phyloP scores from a whole-genome alignment of 2,888 invertebrate genomes.

The Sarcophaga variegata region DNA sequence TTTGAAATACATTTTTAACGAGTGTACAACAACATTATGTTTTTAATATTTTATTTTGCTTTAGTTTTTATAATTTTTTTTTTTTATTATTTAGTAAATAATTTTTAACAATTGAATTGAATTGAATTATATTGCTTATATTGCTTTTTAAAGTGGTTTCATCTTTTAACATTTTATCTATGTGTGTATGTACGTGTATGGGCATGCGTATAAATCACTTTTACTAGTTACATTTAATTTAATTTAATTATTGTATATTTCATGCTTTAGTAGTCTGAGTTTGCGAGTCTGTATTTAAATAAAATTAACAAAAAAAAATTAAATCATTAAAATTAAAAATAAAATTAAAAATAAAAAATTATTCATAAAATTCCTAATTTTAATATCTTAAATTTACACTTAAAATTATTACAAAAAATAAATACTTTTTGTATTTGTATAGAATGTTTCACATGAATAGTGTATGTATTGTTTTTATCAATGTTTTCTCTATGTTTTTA shows the following conservation, averaged over 20 bases:
- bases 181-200: background rate
- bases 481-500: background rate
- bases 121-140: slow-evolving; percentile 49
- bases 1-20: background rate
- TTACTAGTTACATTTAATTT: background rate
- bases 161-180: background rate
- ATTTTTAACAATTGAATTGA: slow-evolving; percentile 16
- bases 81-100: slow-evolving; percentile 31
- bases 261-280: slow-evolving; percentile 17
- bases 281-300: slow-evolving; percentile 62
- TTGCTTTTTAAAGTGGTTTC: slow-evolving; percentile 42
- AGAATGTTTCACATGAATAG: slow-evolving; percentile 51
- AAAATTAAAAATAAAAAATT: slow-evolving; percentile 18
- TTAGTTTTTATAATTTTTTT: slow-evolving; percentile 1
- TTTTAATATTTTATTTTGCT: slow-evolving; percentile 15
- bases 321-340: background rate
- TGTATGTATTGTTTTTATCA: background rate
- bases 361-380: background rate
- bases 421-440: slow-evolving; percentile 56
- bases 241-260: slow-evolving; percentile 9
- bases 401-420: slow-evolving; percentile 46
- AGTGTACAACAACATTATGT: background rate
- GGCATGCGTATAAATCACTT: too few species aligned
- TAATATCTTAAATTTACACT: slow-evolving; percentile 24
- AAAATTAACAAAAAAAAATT: slow-evolving; percentile 30